Conservation (phyloP, 2,888 invertebrate genomes). For the Azorinus chamasolen region DNA sequence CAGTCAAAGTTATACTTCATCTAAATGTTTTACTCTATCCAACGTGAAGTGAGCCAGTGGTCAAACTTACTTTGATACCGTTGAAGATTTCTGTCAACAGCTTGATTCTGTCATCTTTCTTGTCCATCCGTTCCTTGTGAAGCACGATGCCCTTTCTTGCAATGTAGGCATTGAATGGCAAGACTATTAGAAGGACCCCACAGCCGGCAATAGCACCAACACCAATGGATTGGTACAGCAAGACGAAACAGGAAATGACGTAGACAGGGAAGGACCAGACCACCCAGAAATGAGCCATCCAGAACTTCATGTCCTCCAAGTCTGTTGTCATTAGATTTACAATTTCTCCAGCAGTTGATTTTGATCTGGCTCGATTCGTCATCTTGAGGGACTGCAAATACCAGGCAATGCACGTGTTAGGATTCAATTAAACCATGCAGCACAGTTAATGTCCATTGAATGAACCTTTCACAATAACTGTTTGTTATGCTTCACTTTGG, state of each 20-base stretch:
- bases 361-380: conserved; percentile 79
- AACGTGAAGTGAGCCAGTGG: no score
- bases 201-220: conserved; percentile 95
- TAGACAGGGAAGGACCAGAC: conserved; percentile 77
- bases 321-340: conserved; percentile 86
- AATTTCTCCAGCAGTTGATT: conserved; percentile 85
- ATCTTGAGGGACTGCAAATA: conserved; percentile 84
- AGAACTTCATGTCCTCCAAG: conserved; percentile 79
- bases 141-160: conserved; percentile 76
- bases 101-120: conserved; percentile 82
- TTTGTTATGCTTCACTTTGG: no score
- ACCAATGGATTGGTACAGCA: conserved; percentile 87
- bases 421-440: no score
- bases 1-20: no score
- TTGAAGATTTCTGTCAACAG: conserved; percentile 84
- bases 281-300: conserved; percentile 66
- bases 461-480: no score
- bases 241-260: conserved; percentile 85
- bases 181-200: conserved; percentile 95
- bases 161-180: conserved; percentile 87
- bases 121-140: conserved; percentile 75
- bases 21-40: no score
- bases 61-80: conserved; percentile 84
- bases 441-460: no score
- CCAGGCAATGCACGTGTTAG: no score